Base-by-base conservation (phyloP, 2,888 invertebrate genomes). In the Oxyscelio sp. region DNA sequence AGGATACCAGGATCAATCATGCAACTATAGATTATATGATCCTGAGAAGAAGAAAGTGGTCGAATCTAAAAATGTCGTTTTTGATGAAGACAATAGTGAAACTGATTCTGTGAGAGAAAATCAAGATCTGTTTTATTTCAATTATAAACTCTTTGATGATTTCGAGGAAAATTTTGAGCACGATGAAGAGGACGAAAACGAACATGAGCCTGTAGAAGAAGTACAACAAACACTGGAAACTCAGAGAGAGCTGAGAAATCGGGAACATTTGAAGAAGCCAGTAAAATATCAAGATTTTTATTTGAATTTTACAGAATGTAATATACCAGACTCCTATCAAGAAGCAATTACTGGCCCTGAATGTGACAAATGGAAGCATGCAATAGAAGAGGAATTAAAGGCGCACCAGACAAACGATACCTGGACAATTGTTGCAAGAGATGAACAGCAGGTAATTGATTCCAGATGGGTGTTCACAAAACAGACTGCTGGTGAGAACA, bases 401-500 rank as follows among this genome's bases (percentile, higher is more conserved):
- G 66, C 85, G 1, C 82, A 85, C 21, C n/a, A 59, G 19, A 58
- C 45, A 6, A 87, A 87, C 9, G 40, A 52, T 6, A 86, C 86
- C 0, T 87, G 87, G 88, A 56, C 54, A 0, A 48, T 87, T 4
- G 83, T 87, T 4, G 15, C 50, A 2, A 61, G 31, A 4, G 9
- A 45, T 13, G 50, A 52, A 0, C 50, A 66, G 52, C 31, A 50
- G 11, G 19, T 63, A 1, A 84, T 88, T 5, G 86, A 84, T n/a
- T 87, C 78, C 0, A 85, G 73, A 24, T 87, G 89, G 88, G 83
- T 88, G 0, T 89, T 88, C 17, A 73, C 75, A n/a, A 15, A 68
- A 0, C 38, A 74, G 24, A n/a, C 70, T 19, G 34, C 48, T 24
- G 86, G 85, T 2, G 54, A 40, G 17, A 34, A 66, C 6, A 75